Evolutionary conservation across 2,888 invertebrate species (phyloP).

Genomic region (Stomorhina lunata): DNA sequence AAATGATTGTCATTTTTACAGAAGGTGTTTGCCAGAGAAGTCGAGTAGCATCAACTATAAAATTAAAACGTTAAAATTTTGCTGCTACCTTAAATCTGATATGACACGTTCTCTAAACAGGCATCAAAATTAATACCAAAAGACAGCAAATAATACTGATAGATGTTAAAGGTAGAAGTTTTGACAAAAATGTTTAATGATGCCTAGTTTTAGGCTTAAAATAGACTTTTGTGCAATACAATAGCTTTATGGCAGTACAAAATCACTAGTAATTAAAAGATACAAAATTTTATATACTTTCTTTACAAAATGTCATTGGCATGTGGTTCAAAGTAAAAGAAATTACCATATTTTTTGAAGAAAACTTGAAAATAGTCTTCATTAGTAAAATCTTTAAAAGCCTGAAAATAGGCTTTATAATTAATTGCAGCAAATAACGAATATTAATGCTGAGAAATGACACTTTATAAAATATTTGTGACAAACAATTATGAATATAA

Average conservation of each 20-base stretch:
- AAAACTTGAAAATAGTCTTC: too few species aligned
- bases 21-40: too few species aligned
- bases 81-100: not conserved
- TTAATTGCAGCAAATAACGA: too few species aligned
- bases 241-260: constrained; percentile 21
- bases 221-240: not conserved
- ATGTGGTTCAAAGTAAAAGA: not conserved
- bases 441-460: too few species aligned
- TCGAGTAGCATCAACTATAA: not conserved
- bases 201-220: not conserved
- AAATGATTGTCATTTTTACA: not conserved
- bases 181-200: not conserved
- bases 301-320: constrained; percentile 14
- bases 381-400: too few species aligned
- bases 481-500: too few species aligned
- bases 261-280: constrained; percentile 39
- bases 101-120: constrained; percentile 19
- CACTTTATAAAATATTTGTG: too few species aligned
- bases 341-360: not conserved
- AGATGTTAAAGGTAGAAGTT: not conserved
- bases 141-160: not conserved
- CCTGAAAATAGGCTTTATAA: not conserved
- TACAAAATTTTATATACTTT: constrained; percentile 18
- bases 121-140: not conserved
- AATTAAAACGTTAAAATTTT: not conserved